These are phyloP conservation scores for Caerostris extrusa DNA, from an alignment of 1,140 invertebrate genomes.

Conservation along the genomic window DNA sequence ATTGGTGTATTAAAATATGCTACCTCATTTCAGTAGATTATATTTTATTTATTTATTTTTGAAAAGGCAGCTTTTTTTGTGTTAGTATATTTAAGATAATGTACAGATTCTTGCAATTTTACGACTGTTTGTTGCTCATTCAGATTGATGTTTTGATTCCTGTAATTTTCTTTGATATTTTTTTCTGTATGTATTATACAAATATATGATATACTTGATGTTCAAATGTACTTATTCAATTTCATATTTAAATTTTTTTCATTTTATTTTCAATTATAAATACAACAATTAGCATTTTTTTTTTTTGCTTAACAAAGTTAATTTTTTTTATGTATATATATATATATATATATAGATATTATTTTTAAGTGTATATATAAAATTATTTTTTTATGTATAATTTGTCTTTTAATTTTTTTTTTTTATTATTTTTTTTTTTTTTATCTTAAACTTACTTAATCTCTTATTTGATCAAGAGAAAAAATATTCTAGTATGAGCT, in stretches of 20 bases:
- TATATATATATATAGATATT: neutral
- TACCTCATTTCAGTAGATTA: too few relatives aligned
- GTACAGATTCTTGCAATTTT: too few relatives aligned
- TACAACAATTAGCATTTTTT: neutral
- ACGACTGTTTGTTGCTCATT: too few relatives aligned
- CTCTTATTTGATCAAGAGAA: neutral
- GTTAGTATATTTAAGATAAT: too few relatives aligned
- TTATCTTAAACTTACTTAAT: neutral
- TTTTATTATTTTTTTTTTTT: neutral
- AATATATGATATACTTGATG: too few relatives aligned
- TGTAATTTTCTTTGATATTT: too few relatives aligned
- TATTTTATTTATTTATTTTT: too few relatives aligned
- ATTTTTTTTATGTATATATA: neutral
- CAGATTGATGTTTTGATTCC: too few relatives aligned
- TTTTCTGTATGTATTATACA: too few relatives aligned
- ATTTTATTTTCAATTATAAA: neutral
- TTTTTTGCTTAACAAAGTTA: neutral
- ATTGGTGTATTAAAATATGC: too few relatives aligned
- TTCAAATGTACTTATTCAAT: too few relatives aligned
- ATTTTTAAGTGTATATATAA: neutral
- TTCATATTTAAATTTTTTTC: neutral
- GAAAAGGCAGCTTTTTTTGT: too few relatives aligned
- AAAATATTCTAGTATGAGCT: neutral
- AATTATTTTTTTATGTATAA: neutral
- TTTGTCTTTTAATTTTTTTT: neutral